Evolutionary conservation across 2,113 vertebrate genomes (phyloP), one percentile per base, ranked within the genome.

Genomic region (Triplophysa tibetana): DNA sequence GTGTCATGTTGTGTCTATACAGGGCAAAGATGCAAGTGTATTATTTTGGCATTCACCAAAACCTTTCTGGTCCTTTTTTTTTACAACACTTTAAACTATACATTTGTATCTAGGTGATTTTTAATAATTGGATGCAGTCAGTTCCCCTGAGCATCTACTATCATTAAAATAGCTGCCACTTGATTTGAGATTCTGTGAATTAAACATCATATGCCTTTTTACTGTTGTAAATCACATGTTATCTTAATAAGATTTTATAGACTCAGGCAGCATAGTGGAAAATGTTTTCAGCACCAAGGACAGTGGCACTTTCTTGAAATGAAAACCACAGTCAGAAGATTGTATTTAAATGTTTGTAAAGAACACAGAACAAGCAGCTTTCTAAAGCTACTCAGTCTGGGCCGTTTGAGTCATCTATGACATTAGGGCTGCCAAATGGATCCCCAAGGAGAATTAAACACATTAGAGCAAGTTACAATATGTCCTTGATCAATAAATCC

Each of bases 221-320:
- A 45, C 11, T 45, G 10, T 45, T 10, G 2, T 9, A 10, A 16
- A 23, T 67, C 29, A 64, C 24, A 50, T 79, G 4, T 52, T 72
- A 56, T n/a, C 21, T 63, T 58, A 38, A 38, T n/a, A 16, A 73
- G n/a, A 67, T 33, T 19, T 24, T n/a, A 41, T n/a, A 8, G 24
- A 14, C 26, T 17, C 19, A 56, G 33, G 24, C 14, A 17, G 23
- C 26, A 29, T 21, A 50, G 38, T 21, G 33, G 66, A 16, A 3
- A 43, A 12, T 0, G 17, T 14, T 52, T 52, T 52, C 50, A 84
- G 79, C 62, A 81, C 74, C 75, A 74, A 23, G 77, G 77, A 83
- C 56, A 83, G 60, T n/a, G 38, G 0, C 54, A 61, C n/a, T 48
- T 48, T 45, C 23, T 60, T 61, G 16, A 13, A 43, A 50, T 41